Evolutionary conservation across 2,113 vertebrate genomes (phyloP), one percentile per base, ranked within the genome.

Genomic region (Hucho hucho): DNA sequence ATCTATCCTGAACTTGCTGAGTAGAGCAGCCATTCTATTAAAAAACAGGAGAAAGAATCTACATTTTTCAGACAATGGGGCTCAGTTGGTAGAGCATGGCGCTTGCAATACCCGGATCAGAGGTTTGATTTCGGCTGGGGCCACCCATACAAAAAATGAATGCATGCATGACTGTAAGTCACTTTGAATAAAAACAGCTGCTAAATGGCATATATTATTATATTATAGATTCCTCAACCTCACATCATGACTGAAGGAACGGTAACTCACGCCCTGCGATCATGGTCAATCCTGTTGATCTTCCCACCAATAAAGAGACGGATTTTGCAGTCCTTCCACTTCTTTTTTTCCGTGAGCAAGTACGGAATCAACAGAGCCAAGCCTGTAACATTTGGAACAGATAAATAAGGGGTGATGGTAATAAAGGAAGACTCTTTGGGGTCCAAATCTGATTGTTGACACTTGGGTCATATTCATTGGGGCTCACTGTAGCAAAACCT

Each of bases 221-320:
- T 53, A 18, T 18, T 53, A 53, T 53, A 53, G 22, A 25, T 14
- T n/a, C 49, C 49, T 53, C 49, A 53, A 18, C 14, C 11, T 49
- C 47, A 49, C 49, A 53, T 53, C 49, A 53, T 14, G 49, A 53
- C 49, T 18, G 49, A 53, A 53, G 16, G 22, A 20, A 53, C 7
- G 5, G 6, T 53, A 47, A 94, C 97, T 96, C 91, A 99, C 98
- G 95, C 95, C 93, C 98, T 94, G 81, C 97, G 96, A 85, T 99
- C 98, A 68, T 98, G 98, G 91, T 99, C 98, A 78, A 99, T 99
- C 86, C 98, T 93, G 88, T 99, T 99, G 88, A 99, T 98, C 91
- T 94, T 94, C 11, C 93, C 93, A 0, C 93, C 93, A 16, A 94
- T 92, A 72, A 94, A 94, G 63, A 93, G 90, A 0, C 92, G 86